Conservation (phyloP, 2,888 invertebrate species). For the Liodrosophila aerea region DNA sequence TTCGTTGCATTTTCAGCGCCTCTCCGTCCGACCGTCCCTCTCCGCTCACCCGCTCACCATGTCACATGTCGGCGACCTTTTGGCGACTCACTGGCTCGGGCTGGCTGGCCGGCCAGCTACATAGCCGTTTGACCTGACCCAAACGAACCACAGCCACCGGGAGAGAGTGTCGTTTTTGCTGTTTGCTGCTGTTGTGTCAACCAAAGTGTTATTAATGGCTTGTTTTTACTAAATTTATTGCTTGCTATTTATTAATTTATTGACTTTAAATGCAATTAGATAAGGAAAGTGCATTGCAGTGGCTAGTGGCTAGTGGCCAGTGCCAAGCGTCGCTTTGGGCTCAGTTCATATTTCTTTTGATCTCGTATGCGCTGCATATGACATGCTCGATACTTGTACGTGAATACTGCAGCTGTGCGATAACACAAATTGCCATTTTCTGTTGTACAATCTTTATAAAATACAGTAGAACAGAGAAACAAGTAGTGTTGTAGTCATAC, state of each 20-base stretch:
- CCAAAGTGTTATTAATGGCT: constrained; percentile 82
- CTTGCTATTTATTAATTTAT: constrained; percentile 80
- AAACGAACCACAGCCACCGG: constrained; percentile 19
- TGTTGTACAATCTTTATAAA: constrained; percentile 23
- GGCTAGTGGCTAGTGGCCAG: constrained; percentile 6
- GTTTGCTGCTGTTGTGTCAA: constrained; percentile 58
- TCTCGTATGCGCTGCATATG: constrained; percentile 42
- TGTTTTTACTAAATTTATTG: constrained; percentile 81
- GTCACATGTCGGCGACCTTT: constrained; percentile 43
- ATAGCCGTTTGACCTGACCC: constrained; percentile 64
- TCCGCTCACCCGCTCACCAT: constrained; percentile 2
- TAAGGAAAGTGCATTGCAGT: constrained; percentile 74
- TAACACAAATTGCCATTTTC: constrained; percentile 41
- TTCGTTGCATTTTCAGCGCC: constrained; percentile 4
- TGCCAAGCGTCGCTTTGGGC: constrained; percentile 16
- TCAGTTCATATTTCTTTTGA: constrained; percentile 52
- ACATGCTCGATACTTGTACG: constrained; percentile 41
- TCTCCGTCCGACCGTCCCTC: constrained; percentile 1
- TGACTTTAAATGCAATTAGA: constrained; percentile 75
- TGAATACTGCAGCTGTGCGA: constrained; percentile 52
- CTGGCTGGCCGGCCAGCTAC: no score
- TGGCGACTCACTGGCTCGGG: constrained; percentile 56
- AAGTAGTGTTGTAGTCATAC: not conserved
- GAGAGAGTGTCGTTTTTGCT: constrained; percentile 20
- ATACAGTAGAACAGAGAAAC: not conserved